Conservation (phyloP, 2,113 vertebrate genomes). For the Platysternon megacephalum region DNA sequence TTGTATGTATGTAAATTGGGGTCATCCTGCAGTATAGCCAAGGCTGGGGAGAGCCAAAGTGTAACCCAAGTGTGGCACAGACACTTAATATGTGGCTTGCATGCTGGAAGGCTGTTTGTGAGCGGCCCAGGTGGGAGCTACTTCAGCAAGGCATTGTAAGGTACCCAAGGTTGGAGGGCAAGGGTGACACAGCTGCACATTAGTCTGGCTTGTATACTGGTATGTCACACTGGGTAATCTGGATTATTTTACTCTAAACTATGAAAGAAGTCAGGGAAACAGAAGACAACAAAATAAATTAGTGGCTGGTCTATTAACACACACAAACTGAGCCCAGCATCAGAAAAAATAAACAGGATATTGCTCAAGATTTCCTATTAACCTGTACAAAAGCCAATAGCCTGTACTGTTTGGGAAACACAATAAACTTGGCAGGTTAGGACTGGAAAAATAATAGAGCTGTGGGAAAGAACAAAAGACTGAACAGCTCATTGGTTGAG, state of each 20-base stretch:
- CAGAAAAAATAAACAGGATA: neutral
- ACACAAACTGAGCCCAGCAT: neutral
- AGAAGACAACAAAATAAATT: neutral
- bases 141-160: too few relatives aligned
- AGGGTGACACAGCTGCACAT: too few relatives aligned
- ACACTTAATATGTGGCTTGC: too few relatives aligned
- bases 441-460: neutral
- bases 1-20: too few relatives aligned
- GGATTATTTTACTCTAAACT: neutral
- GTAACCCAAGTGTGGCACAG: too few relatives aligned
- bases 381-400: neutral
- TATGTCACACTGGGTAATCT: neutral
- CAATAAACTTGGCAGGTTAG: neutral
- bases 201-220: too few relatives aligned
- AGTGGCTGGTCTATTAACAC: neutral
- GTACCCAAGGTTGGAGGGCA: too few relatives aligned
- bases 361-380: neutral
- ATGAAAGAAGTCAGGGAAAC: neutral
- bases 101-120: too few relatives aligned
- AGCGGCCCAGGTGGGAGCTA: too few relatives aligned
- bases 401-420: neutral
- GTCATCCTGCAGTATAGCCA: too few relatives aligned
- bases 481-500: neutral
- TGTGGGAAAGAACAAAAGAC: neutral
- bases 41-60: too few relatives aligned